Evolutionary conservation across 64 coral and sea anemone genomes (phyloP), one percentile per base, ranked within the genome.

Genomic region (Pocillopora verrucosa): DNA sequence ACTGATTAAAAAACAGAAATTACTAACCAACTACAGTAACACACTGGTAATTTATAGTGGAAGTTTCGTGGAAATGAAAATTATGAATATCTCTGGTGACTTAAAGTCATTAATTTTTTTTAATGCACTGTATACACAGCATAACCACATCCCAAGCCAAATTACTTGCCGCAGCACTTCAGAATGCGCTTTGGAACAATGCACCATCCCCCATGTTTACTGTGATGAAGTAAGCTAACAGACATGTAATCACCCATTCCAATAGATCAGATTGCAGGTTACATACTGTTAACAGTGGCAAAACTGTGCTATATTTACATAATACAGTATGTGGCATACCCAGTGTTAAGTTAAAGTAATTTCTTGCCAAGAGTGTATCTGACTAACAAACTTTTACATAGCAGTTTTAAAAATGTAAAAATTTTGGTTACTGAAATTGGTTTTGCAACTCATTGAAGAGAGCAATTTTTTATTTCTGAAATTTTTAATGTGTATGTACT

Each of bases 181-280:
- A 96, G 88, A 96, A 81, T 60, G 90, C 91, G 1, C 77, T 96
- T 56, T 96, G 94, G 94, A 96, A 93, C 86, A 91, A 91, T 65
- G 88, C 94, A 13, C 94, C 94, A 58, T 83, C 94, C 38, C 94
- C 94, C 34, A 96, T 96, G 94, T 96, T 96, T 90, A 96, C 91
- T 88, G 79, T 96, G 35, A 57, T 76, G 65, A 96, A 96, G 94
- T 96, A 96, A 96, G 94, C 84, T 61, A 76, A 56, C 57, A 22
- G 62, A 34, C 13, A 20, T 24, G 20, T 69, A 24, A 69, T 69
- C 65, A 22, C 65, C 24, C 65, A 26, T 69, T 69, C 65, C 4
- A 69, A 69, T n/a, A 69, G 24, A 69, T 24, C 65, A 69, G 65
- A 22, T 69, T 69, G 10, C 20, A n/a, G 19, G 20, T n/a, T 24